Base-by-base conservation (phyloP, 2,888 invertebrate species). In the Sisyra terminalis region DNA sequence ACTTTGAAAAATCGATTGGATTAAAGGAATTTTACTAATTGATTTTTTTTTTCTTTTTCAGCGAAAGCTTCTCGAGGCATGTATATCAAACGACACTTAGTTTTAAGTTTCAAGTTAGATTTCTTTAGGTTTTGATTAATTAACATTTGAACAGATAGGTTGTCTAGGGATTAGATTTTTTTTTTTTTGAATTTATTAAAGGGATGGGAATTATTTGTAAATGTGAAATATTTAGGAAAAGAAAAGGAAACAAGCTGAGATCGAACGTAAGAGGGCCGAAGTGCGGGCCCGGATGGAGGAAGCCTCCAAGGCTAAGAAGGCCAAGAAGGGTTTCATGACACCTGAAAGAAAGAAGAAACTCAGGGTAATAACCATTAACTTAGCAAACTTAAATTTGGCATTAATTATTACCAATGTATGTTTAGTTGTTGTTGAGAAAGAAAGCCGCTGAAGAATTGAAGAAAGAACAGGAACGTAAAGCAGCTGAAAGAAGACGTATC, bases 331-430 rank as follows among this genome's bases (percentile, higher is more conserved):
- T 78, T 96, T 97, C 82, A 94, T 94, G 90, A 94, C 97, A 60
- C 94, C 96, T 49, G 96, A 97, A 71, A 92, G 97, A 72, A 97
- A 97, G 87, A 97, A 96, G 88, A 94, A 96, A 70, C 89, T 97
- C 63, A 85, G 96, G 79, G 94, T 94, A 63, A 74, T 84, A 73
- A 39, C 15, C 34, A 34, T 30, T 17, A 30, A n/a, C n/a, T n/a
- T n/a, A n/a, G n/a, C n/a, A n/a, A n/a, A n/a, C n/a, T n/a, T n/a
- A 16, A n/a, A n/a, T n/a, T n/a, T n/a, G n/a, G n/a, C n/a, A n/a
- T n/a, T n/a, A n/a, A n/a, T n/a, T 30, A 13, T 15, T 32, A 5
- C 34, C 3, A 3, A 46, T 14, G 38, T 17, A 31, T 18, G 51
- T 57, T 29, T 62, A 96, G 94, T 81, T 94, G 75, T 75, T 98